Evolutionary conservation across 2,888 invertebrate species (phyloP).

Genomic region (Drosophila quinaria): DNA sequence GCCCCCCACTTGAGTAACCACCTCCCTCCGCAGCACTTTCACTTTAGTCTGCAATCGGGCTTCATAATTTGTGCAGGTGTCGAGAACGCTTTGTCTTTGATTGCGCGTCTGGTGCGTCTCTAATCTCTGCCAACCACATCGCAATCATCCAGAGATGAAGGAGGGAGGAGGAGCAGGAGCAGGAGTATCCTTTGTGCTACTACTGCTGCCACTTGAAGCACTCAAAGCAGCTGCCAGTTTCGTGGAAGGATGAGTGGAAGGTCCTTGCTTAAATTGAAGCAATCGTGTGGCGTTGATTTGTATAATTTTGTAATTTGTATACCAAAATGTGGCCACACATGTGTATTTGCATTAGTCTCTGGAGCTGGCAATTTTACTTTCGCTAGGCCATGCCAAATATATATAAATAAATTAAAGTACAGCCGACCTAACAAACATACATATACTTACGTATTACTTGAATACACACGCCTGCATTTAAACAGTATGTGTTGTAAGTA

Average conservation of each 20-base stretch:
- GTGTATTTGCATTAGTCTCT: conserved; percentile 48
- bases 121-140: conserved; percentile 75
- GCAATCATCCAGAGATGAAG: conserved; percentile 41
- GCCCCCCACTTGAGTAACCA: conserved; percentile 4
- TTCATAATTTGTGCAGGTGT: conserved; percentile 80
- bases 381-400: conserved; percentile 37
- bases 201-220: conserved; percentile 47
- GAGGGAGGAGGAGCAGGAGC: conserved; percentile 1
- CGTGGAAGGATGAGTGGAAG: not conserved
- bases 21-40: conserved; percentile 2
- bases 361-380: conserved; percentile 64
- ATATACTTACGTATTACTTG: conserved; percentile 1
- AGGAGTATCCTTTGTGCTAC: conserved; percentile 50
- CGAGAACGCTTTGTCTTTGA: conserved; percentile 77
- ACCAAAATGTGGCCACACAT: conserved; percentile 80
- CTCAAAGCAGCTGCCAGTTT: conserved; percentile 44
- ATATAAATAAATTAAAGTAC: conserved; percentile 77
- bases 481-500: not conserved
- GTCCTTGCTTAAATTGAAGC: conserved; percentile 72
- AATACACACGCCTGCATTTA: no score
- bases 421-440: conserved; percentile 14
- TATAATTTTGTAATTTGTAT: conserved; percentile 82
- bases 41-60: conserved; percentile 51
- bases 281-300: conserved; percentile 81
- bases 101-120: conserved; percentile 71